Conservation (phyloP, 2,113 vertebrate genomes). For the Semicossyphus pulcher region DNA sequence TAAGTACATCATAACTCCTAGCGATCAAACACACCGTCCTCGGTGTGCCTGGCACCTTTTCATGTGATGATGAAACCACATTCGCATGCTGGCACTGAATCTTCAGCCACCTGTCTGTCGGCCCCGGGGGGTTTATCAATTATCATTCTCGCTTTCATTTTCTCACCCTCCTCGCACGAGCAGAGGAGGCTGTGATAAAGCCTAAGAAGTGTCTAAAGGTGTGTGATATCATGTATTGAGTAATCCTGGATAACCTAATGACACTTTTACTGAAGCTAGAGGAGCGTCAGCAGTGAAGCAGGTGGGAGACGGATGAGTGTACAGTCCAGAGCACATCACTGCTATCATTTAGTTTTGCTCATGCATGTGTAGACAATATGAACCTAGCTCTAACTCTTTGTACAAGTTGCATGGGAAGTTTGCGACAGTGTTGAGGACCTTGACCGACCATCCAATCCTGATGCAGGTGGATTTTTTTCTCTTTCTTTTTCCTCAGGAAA, state of each 20-base stretch:
- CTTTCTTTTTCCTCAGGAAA: neutral
- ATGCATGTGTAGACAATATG: slow-evolving; percentile 3
- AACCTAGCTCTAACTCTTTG: neutral
- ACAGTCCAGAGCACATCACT: neutral
- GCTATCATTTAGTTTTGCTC: slow-evolving; percentile 19
- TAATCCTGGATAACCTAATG: slow-evolving; percentile 22
- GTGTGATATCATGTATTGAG: slow-evolving; percentile 25
- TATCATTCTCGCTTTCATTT: slow-evolving; percentile 35
- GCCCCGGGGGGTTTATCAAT: slow-evolving; percentile 42
- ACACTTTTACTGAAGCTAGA: slow-evolving; percentile 5
- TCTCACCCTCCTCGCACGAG: slow-evolving; percentile 3
- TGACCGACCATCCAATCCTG: neutral
- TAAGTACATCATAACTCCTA: slow-evolving; percentile 16
- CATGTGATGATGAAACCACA: slow-evolving; percentile 42
- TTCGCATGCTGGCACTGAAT: slow-evolving; percentile 37
- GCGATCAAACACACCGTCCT: slow-evolving; percentile 23
- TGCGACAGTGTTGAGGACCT: neutral
- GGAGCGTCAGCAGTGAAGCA: slow-evolving; percentile 10
- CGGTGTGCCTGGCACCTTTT: slow-evolving; percentile 4
- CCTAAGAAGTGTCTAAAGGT: slow-evolving; percentile 46
- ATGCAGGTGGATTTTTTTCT: neutral
- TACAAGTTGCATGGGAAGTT: neutral
- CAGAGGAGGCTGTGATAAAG: slow-evolving; percentile 19
- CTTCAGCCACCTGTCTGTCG: slow-evolving; percentile 49
- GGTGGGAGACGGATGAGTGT: slow-evolving; percentile 1